Base-by-base conservation (phyloP, 1,140 invertebrate species). In the Tetramorium alpestre region DNA sequence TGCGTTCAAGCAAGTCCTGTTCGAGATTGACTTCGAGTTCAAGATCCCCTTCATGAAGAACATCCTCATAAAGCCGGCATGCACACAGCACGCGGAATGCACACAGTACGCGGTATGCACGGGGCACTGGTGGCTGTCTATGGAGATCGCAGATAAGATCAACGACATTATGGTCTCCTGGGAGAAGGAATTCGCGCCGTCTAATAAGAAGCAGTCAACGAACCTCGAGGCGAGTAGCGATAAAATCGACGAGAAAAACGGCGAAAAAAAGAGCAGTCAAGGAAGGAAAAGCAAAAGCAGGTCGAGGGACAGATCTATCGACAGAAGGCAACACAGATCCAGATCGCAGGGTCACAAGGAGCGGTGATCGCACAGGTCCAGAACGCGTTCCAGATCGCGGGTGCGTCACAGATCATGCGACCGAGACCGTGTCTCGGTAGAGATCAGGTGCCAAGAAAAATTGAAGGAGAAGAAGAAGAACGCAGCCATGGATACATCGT, bases 151-250 rank as follows among this genome's bases (percentile, higher is more conserved):
- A 22, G 22, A 22, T 22, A 22, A 22, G 0, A 97, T 98, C 22
- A 97, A 97, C 91, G 97, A 98, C 93, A 97, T 98, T 62, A 98
- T 99, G 98, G 97, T 97, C 64, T 97, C 22, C 22, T 22, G 22
- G 22, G 22, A 22, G 62, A 98, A 99, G 95, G 97, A 98, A 16
- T 94, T 99, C 25, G 98, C 98, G 13, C 98, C 98, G 0, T 96
- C 96, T 25, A 92, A 93, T 62, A 87, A 91, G 70, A 86, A 93
- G 81, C 88, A 80, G 0, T 70, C 80, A 16, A 33, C 62, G 6
- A 69, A 88, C 10, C 25, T 0, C 5, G 85, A 86, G 25, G 85
- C 72, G 2, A 85, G 73, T 2, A 65, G 22, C 0, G 56, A 73
- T 11, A 54, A 44, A 11, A 2, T 86, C 58, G 56, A 86, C 11